These are phyloP conservation scores for Paramisgurnus dabryanus DNA, from an alignment of 2,113 vertebrate species.

Conservation along the genomic window DNA sequence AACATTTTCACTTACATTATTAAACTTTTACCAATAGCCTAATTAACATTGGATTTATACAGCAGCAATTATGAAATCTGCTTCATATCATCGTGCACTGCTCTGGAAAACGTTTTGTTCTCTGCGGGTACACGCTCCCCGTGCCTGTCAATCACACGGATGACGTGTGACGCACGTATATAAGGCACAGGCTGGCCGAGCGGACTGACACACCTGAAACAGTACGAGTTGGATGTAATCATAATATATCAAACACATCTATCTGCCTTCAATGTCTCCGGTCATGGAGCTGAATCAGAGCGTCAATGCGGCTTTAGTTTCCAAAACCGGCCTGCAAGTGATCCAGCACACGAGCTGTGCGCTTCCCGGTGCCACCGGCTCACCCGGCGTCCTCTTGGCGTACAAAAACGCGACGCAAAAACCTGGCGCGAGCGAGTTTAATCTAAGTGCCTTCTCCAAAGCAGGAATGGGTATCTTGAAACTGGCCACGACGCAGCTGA, in stretches of 20 bases:
- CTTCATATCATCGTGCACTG: neutral
- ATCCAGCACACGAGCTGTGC: neutral
- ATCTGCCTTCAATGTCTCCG: neutral
- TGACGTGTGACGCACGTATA: conserved; percentile 1
- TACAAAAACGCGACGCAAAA: conserved; percentile 68
- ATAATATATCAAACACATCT: neutral
- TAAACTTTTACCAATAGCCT: neutral
- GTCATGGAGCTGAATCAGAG: conserved; percentile 29
- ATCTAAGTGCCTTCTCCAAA: conserved; percentile 60
- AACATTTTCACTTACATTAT: too few relatives aligned
- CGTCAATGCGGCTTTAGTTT: neutral
- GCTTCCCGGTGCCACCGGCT: conserved; percentile 49
- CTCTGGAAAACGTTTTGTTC: conserved; percentile 55
- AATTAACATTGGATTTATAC: too few relatives aligned
- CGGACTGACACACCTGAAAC: neutral
- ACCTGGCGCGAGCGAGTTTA: conserved; percentile 61
- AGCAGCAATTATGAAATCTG: neutral
- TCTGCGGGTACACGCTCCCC: conserved; percentile 41
- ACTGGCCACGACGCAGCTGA: conserved; percentile 71
- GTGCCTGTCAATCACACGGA: conserved; percentile 52
- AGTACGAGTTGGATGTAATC: neutral
- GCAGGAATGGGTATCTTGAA: conserved; percentile 70
- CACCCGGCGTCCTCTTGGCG: conserved; percentile 63
- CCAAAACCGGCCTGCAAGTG: neutral
- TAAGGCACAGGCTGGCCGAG: neutral